Evolutionary conservation across 2,113 vertebrate species (phyloP).

Genomic region (Nycticorax nycticorax): DNA sequence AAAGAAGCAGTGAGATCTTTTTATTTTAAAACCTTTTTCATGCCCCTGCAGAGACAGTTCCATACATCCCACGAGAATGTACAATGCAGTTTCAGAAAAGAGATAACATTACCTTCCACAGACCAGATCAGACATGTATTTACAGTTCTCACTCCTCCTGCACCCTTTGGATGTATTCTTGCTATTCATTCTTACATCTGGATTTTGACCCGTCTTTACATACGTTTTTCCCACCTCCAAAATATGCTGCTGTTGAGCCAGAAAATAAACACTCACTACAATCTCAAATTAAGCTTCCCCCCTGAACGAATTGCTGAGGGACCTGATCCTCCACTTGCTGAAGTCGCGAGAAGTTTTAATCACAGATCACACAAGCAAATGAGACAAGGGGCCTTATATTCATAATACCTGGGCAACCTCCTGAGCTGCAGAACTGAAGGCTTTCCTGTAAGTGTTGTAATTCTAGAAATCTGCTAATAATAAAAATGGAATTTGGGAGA

Average conservation of each 20-base stretch:
- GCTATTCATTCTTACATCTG: constrained; percentile 32
- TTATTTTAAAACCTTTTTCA: neutral
- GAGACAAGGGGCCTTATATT: constrained; percentile 10
- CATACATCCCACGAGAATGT: neutral
- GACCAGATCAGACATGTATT: constrained; percentile 27
- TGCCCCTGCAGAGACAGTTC: neutral
- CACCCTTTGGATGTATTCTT: neutral
- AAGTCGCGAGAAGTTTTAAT: constrained; percentile 43
- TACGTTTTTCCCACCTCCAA: constrained; percentile 38
- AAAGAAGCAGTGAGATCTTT: neutral
- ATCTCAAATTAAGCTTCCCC: constrained; percentile 41
- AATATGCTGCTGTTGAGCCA: constrained; percentile 25
- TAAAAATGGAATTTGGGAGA: constrained; percentile 57
- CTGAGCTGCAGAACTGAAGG: neutral
- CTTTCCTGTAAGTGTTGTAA: constrained; percentile 49
- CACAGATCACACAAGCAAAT: neutral
- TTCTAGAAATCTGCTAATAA: constrained; percentile 51
- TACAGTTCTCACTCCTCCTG: constrained; percentile 31
- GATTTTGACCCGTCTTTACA: constrained; percentile 63
- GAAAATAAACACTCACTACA: constrained; percentile 54
- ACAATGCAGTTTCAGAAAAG: neutral
- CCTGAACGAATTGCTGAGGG: neutral
- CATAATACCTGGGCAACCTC: neutral
- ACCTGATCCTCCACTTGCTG: constrained; percentile 3
- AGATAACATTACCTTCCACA: neutral